Evolutionary conservation across 2,797 vertebrate genomes (phyloP).

Genomic region (Echeneis naucrates): DNA sequence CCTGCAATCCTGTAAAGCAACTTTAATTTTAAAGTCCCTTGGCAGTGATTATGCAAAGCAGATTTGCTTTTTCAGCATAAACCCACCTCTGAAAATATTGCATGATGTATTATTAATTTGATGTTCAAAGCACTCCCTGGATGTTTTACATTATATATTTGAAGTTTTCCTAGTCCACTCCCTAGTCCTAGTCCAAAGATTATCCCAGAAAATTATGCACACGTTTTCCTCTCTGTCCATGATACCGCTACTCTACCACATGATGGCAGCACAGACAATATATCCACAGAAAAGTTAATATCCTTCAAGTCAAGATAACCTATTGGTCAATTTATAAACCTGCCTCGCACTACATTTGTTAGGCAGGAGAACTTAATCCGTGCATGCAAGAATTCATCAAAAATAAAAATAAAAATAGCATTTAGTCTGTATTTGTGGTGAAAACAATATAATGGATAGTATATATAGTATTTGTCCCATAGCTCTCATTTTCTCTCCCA

Average conservation of each 20-base stretch:
- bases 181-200: not conserved
- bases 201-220: not conserved
- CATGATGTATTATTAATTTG: slow-evolving; percentile 15
- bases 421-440: not conserved
- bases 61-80: slow-evolving; percentile 20
- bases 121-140: not conserved
- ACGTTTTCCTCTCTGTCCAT: not conserved
- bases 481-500: too few relatives aligned
- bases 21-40: slow-evolving; percentile 22
- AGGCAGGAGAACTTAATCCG: not conserved
- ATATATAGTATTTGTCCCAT: too few relatives aligned
- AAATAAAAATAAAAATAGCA: not conserved
- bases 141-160: not conserved
- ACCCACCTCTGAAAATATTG: not conserved
- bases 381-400: too few relatives aligned
- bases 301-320: not conserved
- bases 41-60: slow-evolving; percentile 12
- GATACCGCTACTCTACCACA: slow-evolving; percentile 46
- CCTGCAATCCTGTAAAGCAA: not conserved
- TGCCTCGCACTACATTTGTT: not conserved
- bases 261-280: slow-evolving; percentile 54
- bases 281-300: slow-evolving; percentile 2
- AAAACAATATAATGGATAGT: not conserved
- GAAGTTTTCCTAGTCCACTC: not conserved
- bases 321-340: not conserved